phyloP scores from a whole-genome alignment of 2,797 vertebrate species.

The Malacoraja senta region DNA sequence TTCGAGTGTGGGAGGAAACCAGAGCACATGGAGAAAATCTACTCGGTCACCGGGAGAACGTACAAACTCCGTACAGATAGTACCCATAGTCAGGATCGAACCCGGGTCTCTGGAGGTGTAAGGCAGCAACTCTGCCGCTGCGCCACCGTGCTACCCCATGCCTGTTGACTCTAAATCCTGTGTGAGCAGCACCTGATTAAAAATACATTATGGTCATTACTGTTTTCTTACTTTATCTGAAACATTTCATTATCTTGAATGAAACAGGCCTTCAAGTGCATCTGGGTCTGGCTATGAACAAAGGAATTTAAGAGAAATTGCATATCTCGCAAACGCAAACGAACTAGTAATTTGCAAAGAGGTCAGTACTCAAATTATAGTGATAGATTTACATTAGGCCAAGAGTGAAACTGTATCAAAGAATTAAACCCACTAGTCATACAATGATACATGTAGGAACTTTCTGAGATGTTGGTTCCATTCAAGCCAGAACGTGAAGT shows the following conservation, averaged over 20 bases:
- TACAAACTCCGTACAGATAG: no score
- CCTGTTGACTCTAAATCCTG: neutral
- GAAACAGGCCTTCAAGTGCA: neutral
- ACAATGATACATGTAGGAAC: neutral
- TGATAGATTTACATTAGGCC: neutral
- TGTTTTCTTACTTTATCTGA: constrained; percentile 16
- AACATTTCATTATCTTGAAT: constrained; percentile 4
- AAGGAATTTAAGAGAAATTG: neutral
- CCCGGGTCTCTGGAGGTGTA: no score
- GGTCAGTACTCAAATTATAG: neutral
- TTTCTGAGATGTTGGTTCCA: neutral
- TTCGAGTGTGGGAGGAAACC: no score
- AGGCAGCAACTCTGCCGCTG: no score
- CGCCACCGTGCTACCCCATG: no score
- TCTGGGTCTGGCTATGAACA: neutral
- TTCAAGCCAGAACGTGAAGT: neutral
- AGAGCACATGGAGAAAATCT: no score
- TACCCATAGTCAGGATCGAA: no score
- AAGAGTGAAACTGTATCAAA: neutral
- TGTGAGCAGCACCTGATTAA: neutral
- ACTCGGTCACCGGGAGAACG: no score
- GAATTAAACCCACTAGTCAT: neutral
- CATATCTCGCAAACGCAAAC: neutral
- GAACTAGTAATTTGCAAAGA: neutral
- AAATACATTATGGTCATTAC: neutral